A percentile compares a stretch with the other conserved stretches of the same genome.
These are phyloP conservation scores for Spilarctia lutea DNA, from an alignment of 2,888 invertebrate genomes.

Conservation along the genomic window DNA sequence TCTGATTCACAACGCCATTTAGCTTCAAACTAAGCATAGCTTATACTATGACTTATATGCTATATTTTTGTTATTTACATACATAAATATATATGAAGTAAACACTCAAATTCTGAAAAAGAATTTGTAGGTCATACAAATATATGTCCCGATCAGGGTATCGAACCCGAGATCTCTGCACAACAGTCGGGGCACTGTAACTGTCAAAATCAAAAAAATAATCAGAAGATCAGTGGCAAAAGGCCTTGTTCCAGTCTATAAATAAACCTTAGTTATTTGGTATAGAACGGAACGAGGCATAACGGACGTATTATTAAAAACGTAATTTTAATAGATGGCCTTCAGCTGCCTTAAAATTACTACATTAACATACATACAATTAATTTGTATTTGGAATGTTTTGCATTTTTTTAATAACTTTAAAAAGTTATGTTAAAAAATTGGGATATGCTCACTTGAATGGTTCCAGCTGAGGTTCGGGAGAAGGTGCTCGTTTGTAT, in stretches of 20 bases:
- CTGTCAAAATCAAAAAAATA: neutral
- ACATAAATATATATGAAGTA: too few species aligned
- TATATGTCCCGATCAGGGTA: too few species aligned
- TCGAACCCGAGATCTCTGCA: too few species aligned
- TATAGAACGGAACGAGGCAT: neutral
- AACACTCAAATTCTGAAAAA: too few species aligned
- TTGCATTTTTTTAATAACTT: neutral
- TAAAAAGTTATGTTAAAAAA: neutral
- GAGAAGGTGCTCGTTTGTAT: conserved; percentile 77
- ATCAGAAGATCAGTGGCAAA: neutral
- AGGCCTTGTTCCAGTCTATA: neutral
- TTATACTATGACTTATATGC: too few species aligned
- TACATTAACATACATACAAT: too few species aligned
- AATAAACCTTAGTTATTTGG: too few species aligned
- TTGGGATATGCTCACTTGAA: conserved; percentile 83
- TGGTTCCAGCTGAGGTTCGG: conserved; percentile 89
- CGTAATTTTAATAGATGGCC: neutral
- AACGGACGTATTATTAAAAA: neutral
- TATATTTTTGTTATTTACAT: too few species aligned
- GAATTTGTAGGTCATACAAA: too few species aligned
- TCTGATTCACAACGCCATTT: too few species aligned
- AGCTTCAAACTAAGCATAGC: too few species aligned
- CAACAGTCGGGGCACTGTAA: too few species aligned
- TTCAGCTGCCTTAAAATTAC: neutral
- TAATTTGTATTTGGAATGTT: neutral